These are phyloP conservation scores for Numenius phaeopus DNA, from an alignment of 2,797 vertebrate species.

Conservation along the genomic window DNA sequence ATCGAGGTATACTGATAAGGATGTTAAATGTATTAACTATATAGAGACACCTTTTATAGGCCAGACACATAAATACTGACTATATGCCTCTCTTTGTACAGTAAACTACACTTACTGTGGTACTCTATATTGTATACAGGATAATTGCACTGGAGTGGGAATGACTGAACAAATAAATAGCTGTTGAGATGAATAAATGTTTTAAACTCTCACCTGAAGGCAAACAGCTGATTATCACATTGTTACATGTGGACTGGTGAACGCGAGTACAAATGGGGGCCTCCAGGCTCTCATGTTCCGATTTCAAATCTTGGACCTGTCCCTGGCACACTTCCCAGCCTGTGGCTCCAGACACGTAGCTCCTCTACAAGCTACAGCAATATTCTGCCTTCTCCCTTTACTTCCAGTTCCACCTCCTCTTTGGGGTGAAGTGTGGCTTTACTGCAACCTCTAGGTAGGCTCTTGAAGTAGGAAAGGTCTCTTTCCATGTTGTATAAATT, in stretches of 20 bases:
- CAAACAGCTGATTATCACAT: background rate
- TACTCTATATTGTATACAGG: background rate
- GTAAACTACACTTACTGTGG: background rate
- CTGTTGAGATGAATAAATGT: background rate
- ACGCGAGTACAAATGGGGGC: background rate
- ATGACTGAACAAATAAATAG: background rate
- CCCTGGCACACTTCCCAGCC: background rate
- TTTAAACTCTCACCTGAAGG: background rate
- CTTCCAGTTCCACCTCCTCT: background rate
- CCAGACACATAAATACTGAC: background rate
- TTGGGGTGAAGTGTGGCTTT: background rate
- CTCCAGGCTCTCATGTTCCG: background rate
- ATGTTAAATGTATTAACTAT: background rate
- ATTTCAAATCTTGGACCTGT: background rate
- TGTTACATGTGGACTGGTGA: background rate
- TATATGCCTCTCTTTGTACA: background rate
- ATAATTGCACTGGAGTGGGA: background rate
- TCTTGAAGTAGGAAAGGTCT: background rate
- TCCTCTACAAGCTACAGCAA: background rate
- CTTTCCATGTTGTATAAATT: background rate
- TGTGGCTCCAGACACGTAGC: accelerated
- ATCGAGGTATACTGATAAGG: background rate
- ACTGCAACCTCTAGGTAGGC: background rate
- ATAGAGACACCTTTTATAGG: background rate
- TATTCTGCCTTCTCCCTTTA: background rate